These are phyloP conservation scores for Aplysia californica DNA, from an alignment of 1,140 invertebrate genomes.

Conservation along the genomic window DNA sequence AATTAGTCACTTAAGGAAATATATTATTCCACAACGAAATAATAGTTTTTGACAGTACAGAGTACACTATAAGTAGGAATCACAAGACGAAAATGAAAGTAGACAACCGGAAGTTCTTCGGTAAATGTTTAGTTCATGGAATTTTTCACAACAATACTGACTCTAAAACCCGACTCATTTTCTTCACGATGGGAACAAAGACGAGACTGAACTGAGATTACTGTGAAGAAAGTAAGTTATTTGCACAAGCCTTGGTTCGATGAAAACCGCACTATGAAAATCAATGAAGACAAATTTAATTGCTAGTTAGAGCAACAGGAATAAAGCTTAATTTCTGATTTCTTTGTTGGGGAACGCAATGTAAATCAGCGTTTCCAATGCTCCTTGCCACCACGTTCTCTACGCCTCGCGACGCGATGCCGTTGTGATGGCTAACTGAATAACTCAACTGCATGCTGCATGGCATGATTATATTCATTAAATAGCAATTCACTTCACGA, in stretches of 20 bases:
- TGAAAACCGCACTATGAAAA: neutral
- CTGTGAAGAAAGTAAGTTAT: neutral
- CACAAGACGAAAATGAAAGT: neutral
- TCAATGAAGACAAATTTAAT: conserved; percentile 1
- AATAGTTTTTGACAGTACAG: too few species aligned
- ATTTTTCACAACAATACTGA: neutral
- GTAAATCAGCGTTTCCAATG: neutral
- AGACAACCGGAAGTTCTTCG: neutral
- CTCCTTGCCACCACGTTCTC: neutral
- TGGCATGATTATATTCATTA: neutral
- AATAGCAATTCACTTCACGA: too few species aligned
- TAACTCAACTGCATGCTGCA: neutral
- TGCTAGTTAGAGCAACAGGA: neutral
- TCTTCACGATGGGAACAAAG: neutral
- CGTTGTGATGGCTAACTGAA: neutral
- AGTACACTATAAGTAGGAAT: too few species aligned
- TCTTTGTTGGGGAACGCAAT: neutral
- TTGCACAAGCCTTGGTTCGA: neutral
- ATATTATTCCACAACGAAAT: too few species aligned
- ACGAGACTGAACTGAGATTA: neutral
- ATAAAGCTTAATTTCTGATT: neutral
- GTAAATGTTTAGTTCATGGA: neutral
- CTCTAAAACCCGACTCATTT: neutral
- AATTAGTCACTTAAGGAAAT: too few species aligned
- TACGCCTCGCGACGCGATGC: neutral